Base-by-base conservation (phyloP, 2,113 vertebrate species). In the Callipepla californica region DNA sequence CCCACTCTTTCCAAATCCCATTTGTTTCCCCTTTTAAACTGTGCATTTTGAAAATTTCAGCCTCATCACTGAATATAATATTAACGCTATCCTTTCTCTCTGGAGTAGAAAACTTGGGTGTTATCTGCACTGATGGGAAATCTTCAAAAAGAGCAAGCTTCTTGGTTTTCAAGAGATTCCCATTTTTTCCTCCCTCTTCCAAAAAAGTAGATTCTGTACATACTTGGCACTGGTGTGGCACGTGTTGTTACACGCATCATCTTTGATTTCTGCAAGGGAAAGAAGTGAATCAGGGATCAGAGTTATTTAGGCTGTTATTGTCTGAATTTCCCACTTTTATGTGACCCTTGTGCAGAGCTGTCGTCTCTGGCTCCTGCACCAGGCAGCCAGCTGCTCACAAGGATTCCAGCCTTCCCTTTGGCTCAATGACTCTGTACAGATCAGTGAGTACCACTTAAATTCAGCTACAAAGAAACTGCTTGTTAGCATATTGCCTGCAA, bases 141-240 rank as follows among this genome's bases (percentile, higher is more conserved):
- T 15, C 53, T 62, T 67, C 38, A 44, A 42, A 50, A 62, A 48
- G 44, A 78, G 15, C 26, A 69, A 72, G 42, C 7, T 13, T 81
- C 86, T 68, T 65, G 50, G 22, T 5, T 74, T 80, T 40, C 36
- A 77, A 80, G 21, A 53, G 36, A 44, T 32, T 42, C 45, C 36
- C 9, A 3, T 55, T 91, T 38, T 10, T 13, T 44, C 34, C 73
- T 51, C 63, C 15, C 4, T 68, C 66, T 28, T 32, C 34, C 44
- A n/a, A 68, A 40, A 19, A 40, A 57, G 23, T 53, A 34, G 22
- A 20, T 91, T 81, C 47, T 61, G 70, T 70, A 98, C 99, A 55
- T 95, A 99, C 99, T 99, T 99, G 44, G 99, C 99, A 5, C 99
- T 99, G 83, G 97, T 98, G 88, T 99, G 99, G 94, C 99, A 99